These are phyloP conservation scores for Pao palembangensis DNA, from an alignment of 2,113 vertebrate genomes.

Conservation along the genomic window DNA sequence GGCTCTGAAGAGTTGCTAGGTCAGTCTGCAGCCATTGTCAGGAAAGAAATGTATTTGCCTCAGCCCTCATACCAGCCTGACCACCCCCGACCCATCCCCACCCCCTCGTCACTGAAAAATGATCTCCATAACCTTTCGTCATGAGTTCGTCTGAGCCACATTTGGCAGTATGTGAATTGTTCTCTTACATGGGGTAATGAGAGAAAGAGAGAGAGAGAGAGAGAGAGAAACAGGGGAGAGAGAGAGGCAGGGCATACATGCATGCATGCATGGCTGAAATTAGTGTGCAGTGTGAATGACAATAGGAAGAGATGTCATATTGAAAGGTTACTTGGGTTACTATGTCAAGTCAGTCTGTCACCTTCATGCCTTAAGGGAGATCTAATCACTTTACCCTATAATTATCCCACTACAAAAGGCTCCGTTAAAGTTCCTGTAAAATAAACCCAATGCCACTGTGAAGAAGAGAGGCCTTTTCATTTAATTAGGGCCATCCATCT, in stretches of 20 bases:
- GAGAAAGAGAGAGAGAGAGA: conserved; percentile 9
- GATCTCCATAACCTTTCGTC: conserved; percentile 70
- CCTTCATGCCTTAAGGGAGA: conserved; percentile 75
- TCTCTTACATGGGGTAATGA: conserved; percentile 32
- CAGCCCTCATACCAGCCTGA: conserved; percentile 51
- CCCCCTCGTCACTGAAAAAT: conserved; percentile 64
- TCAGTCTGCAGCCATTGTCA: conserved; percentile 48
- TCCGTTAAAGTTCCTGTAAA: conserved; percentile 80
- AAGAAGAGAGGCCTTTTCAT: conserved; percentile 73
- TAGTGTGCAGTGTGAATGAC: conserved; percentile 67
- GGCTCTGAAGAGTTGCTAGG: conserved; percentile 41
- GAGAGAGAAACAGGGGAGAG: conserved; percentile 1
- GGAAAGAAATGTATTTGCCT: conserved; percentile 29
- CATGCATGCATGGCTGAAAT: conserved; percentile 63
- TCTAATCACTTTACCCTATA: conserved; percentile 82
- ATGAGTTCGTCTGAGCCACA: conserved; percentile 46
- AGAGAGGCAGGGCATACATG: conserved; percentile 38
- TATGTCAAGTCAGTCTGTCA: conserved; percentile 70
- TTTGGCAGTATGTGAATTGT: conserved; percentile 60
- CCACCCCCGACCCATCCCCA: not conserved
- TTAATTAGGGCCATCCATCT: conserved; percentile 83
- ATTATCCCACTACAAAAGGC: conserved; percentile 79
- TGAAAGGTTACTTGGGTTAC: conserved; percentile 82
- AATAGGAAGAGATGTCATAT: conserved; percentile 75
- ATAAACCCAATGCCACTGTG: conserved; percentile 78